These are phyloP conservation scores for Diglossa cyanea DNA, from an alignment of 2,797 vertebrate species.

Conservation along the genomic window DNA sequence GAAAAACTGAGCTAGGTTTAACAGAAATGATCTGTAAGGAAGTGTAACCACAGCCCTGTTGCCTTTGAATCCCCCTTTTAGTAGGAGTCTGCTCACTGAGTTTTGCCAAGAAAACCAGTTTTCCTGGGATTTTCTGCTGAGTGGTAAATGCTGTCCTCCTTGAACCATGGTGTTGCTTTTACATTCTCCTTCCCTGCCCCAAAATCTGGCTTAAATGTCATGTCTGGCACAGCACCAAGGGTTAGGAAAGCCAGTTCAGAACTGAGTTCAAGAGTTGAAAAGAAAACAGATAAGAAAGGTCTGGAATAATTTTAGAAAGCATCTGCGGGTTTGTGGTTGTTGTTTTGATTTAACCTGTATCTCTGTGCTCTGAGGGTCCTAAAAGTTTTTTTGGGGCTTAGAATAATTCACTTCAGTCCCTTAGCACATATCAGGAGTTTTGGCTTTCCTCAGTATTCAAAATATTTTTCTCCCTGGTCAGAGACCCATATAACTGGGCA, in stretches of 20 bases:
- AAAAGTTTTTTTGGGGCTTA: neutral
- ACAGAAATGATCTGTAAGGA: neutral
- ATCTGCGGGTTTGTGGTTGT: neutral
- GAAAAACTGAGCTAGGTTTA: neutral
- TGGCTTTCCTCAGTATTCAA: neutral
- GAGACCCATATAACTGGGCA: neutral
- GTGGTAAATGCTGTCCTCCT: neutral
- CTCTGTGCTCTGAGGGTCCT: neutral
- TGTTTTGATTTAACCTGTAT: neutral
- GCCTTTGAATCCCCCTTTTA: neutral
- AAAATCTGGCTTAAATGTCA: neutral
- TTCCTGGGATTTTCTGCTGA: neutral
- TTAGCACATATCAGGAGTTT: neutral
- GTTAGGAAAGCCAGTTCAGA: neutral
- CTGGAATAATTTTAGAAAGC: neutral
- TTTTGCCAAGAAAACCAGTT: neutral
- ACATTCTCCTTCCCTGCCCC: neutral
- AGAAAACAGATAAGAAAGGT: neutral
- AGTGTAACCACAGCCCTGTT: neutral
- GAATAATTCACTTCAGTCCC: neutral
- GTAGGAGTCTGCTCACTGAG: neutral
- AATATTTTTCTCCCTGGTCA: neutral
- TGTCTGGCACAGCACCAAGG: neutral
- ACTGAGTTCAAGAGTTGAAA: neutral
- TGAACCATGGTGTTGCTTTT: neutral